Evolutionary conservation across 2,797 vertebrate species (phyloP).

Genomic region (Sebastes steindachneri): DNA sequence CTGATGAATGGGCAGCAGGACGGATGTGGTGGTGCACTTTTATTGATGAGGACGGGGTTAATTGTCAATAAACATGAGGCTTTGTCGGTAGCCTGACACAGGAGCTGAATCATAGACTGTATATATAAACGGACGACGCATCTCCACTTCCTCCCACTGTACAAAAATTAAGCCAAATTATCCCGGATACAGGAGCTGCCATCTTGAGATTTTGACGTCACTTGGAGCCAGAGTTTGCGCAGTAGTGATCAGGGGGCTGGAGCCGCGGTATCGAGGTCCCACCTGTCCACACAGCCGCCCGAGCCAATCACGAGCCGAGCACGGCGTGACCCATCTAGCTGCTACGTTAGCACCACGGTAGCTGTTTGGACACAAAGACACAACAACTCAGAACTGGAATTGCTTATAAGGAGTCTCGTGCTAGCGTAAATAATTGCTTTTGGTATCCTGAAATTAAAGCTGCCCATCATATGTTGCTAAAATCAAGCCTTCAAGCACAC

Average conservation of each 20-base stretch:
- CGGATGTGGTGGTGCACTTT: background rate
- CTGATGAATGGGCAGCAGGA: constrained; percentile 35
- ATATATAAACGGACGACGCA: too few relatives aligned
- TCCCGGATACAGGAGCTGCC: background rate
- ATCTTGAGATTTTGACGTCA: background rate
- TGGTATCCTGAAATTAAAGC: background rate
- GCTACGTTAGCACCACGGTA: too few relatives aligned
- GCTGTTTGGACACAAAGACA: too few relatives aligned
- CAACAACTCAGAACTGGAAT: too few relatives aligned
- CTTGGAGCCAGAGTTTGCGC: background rate
- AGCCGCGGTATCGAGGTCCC: too few relatives aligned
- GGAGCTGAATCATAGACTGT: background rate
- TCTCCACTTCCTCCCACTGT: too few relatives aligned
- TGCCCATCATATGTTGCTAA: background rate
- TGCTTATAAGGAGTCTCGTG: background rate
- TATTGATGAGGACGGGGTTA: constrained; percentile 35
- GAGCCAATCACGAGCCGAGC: too few relatives aligned
- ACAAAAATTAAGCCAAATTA: background rate
- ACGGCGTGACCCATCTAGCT: too few relatives aligned
- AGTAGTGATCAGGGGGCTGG: too few relatives aligned
- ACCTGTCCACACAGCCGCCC: too few relatives aligned
- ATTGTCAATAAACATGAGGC: constrained; percentile 10
- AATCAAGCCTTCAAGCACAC: background rate
- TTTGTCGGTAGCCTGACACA: background rate
- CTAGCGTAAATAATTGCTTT: background rate